phyloP scores from a whole-genome alignment of 2,113 vertebrate genomes.

The Dipodomys merriami region DNA sequence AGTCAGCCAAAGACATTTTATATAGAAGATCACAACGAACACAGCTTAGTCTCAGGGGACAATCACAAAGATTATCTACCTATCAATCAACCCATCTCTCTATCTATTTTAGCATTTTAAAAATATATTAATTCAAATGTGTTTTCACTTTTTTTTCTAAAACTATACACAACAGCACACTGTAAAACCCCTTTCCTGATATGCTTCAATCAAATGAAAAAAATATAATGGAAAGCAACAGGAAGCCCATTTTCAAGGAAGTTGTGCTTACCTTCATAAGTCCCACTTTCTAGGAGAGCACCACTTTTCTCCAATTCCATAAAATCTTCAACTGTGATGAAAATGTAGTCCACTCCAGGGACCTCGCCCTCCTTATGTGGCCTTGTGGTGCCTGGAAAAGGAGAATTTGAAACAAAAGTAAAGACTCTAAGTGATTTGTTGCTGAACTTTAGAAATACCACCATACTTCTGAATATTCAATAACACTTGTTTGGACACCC shows the following conservation, averaged over 20 bases:
- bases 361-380: slow-evolving; percentile 99
- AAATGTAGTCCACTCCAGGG: slow-evolving; percentile 99
- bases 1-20: not conserved
- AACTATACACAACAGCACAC: slow-evolving; percentile 6
- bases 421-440: slow-evolving; percentile 42
- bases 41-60: not conserved
- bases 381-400: slow-evolving; percentile 94
- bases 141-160: slow-evolving; percentile 34
- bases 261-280: slow-evolving; percentile 95
- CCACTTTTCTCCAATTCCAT: slow-evolving; percentile 99
- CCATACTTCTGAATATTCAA: slow-evolving; percentile 58
- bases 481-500: slow-evolving; percentile 53
- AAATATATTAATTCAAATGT: not conserved
- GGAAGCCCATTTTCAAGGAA: not conserved
- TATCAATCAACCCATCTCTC: no score
- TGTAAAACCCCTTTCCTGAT: slow-evolving; percentile 9
- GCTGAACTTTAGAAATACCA: slow-evolving; percentile 70
- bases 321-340: slow-evolving; percentile 97
- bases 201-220: not conserved
- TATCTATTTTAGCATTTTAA: not conserved
- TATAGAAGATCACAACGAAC: not conserved
- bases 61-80: not conserved
- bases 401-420: slow-evolving; percentile 70
- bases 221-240: not conserved
- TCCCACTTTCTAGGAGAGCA: slow-evolving; percentile 97